Conservation (phyloP, 2,797 vertebrate genomes). For the Rhyacichthys aspro region DNA sequence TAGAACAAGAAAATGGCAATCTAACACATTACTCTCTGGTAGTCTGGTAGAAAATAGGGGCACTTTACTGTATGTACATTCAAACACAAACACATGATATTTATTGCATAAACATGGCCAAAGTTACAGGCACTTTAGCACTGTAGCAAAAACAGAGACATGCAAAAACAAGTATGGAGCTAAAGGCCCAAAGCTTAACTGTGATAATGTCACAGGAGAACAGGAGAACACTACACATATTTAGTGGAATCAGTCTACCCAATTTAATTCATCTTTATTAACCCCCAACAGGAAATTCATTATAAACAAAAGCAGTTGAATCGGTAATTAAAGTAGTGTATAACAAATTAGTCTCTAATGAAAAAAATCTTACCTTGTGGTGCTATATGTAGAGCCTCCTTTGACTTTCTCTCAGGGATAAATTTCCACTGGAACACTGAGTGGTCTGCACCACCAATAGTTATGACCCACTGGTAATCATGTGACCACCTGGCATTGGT, state of each 20-base stretch:
- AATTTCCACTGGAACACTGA: slow-evolving; percentile 99
- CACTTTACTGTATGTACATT: not conserved
- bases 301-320: too few species aligned
- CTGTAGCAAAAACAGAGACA: not conserved
- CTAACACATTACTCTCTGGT: slow-evolving; percentile 36
- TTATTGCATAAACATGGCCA: too few species aligned
- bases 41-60: slow-evolving; percentile 22
- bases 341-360: too few species aligned
- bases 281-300: too few species aligned
- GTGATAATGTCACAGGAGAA: too few species aligned
- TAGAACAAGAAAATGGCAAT: slow-evolving; percentile 19
- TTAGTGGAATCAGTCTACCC: too few species aligned
- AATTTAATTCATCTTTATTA: too few species aligned
- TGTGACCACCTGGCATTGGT: slow-evolving; percentile 97
- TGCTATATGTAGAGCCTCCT: slow-evolving; percentile 93
- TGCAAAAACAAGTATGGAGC: not conserved
- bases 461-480: slow-evolving; percentile 98
- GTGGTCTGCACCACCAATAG: slow-evolving; percentile 97
- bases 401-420: slow-evolving; percentile 93
- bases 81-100: too few species aligned
- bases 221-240: too few species aligned
- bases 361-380: slow-evolving; percentile 86
- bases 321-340: too few species aligned
- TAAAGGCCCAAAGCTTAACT: not conserved
- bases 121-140: not conserved